Evolutionary conservation across 2,888 invertebrate genomes (phyloP).

Genomic region (Hirudinaria manillensis): DNA sequence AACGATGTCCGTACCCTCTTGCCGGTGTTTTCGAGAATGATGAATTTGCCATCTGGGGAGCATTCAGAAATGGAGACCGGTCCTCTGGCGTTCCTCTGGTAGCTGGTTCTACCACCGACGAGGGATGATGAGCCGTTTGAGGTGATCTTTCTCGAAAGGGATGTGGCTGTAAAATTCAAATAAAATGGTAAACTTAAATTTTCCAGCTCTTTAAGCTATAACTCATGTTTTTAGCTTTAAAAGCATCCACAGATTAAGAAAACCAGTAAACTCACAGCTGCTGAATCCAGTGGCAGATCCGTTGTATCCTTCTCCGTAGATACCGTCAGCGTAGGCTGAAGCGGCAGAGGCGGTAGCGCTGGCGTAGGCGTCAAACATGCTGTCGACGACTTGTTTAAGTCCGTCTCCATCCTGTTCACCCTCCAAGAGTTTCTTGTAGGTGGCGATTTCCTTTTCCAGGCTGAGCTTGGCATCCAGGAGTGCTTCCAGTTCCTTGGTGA

Average conservation of each 20-base stretch:
- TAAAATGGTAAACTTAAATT: background rate
- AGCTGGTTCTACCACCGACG: constrained; percentile 51
- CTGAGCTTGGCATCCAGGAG: constrained; percentile 57
- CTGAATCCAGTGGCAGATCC: constrained; percentile 3
- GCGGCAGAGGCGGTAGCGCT: background rate
- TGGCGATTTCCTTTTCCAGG: constrained; percentile 59
- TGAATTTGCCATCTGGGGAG: constrained; percentile 55
- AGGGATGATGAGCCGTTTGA: background rate
- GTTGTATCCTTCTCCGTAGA: constrained; percentile 6
- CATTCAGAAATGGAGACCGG: constrained; percentile 47
- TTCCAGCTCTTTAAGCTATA: background rate
- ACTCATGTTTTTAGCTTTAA: background rate
- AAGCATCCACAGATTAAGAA: background rate
- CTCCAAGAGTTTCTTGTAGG: constrained; percentile 59
- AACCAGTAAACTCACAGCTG: background rate
- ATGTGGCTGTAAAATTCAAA: background rate
- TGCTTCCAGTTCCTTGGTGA: constrained; percentile 54
- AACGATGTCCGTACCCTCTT: constrained; percentile 43
- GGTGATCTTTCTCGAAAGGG: background rate
- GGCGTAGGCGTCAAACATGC: constrained; percentile 26
- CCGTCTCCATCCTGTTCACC: constrained; percentile 55
- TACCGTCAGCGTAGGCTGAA: constrained; percentile 16
- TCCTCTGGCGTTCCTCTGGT: constrained; percentile 44
- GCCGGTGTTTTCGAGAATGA: constrained; percentile 56
- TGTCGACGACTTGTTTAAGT: constrained; percentile 29